phyloP scores from a whole-genome alignment of 1,140 invertebrate genomes.

The Drosophila nannoptera region DNA sequence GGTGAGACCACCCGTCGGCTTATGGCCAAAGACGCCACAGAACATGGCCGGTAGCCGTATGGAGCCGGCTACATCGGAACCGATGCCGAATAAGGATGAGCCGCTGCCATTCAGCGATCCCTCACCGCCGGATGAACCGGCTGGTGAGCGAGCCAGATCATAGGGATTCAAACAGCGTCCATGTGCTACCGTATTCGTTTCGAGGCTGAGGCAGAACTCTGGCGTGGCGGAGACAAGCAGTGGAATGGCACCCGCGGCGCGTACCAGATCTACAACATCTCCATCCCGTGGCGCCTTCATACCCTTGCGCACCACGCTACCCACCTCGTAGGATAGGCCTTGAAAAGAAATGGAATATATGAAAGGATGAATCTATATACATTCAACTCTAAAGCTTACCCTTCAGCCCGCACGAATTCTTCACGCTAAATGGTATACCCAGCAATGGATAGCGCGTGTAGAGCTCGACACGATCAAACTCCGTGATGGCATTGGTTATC shows the following conservation, averaged over 20 bases:
- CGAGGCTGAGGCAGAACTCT: conserved; percentile 87
- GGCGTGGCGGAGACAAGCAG: conserved; percentile 90
- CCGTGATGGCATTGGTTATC: conserved; percentile 60
- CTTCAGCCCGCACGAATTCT: conserved; percentile 85
- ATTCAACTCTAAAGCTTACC: conserved; percentile 73
- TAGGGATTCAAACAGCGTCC: conserved; percentile 91
- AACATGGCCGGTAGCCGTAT: conserved; percentile 92
- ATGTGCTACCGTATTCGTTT: conserved; percentile 85
- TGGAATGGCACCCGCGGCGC: conserved; percentile 87
- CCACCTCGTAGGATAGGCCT: conserved; percentile 82
- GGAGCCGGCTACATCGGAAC: conserved; percentile 93
- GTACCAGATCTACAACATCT: conserved; percentile 82
- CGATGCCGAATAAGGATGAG: conserved; percentile 88
- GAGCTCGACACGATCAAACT: conserved; percentile 80
- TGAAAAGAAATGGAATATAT: not conserved
- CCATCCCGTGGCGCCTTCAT: conserved; percentile 83
- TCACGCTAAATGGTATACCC: conserved; percentile 89
- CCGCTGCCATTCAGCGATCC: conserved; percentile 85
- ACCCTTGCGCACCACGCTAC: conserved; percentile 81
- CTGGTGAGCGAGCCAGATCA: conserved; percentile 82
- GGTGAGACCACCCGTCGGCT: conserved; percentile 85
- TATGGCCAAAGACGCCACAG: conserved; percentile 93
- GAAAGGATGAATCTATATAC: not conserved
- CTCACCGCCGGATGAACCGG: conserved; percentile 90
- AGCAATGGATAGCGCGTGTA: conserved; percentile 83